Evolutionary conservation across 2,888 invertebrate genomes (phyloP), one percentile per base, ranked within the genome.

Genomic region (Dicyrtoma fusca): DNA sequence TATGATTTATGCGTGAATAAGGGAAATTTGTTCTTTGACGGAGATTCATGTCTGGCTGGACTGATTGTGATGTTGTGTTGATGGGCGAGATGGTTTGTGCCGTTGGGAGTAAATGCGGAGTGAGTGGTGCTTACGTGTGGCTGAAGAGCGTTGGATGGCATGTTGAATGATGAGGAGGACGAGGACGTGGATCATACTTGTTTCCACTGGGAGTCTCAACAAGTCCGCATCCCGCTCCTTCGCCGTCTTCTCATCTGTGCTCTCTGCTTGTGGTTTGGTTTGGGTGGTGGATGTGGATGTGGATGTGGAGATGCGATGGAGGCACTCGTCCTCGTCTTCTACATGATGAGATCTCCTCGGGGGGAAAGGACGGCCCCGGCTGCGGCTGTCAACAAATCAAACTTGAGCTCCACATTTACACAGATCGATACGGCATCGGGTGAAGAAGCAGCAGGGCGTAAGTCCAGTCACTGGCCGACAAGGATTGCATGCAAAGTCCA

Each of bases 361-460:
- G 17, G 17, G n/a, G n/a, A 11, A n/a, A 1, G 8, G 51, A 11
- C 51, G 17, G 11, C 11, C 21, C n/a, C 1, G 21, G 55, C 23
- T 8, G 69, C 61, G 44, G 19, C 71, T 64, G 71, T 71, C 64
- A 64, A 71, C 63, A 63, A 71, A 71, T 71, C 71, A 71, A 71
- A 63, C 53, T 17, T 51, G 62, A 53, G 53, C 55, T 71, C 63
- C 71, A 71, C 71, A 71, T 71, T 63, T 63, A 63, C 71, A 45
- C 64, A 64, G 71, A 71, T 71, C 71, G 71, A 71, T 71, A 45
- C 51, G n/a, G n/a, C n/a, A 51, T 71, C 64, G 63, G 63, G 45
- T 44, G 14, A 23, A 63, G 19, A 59, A 45, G 13, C 47, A 47
- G n/a, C 51, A 51, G n/a, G 8, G 17, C 21, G 14, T n/a, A n/a